Evolutionary conservation across 2,888 invertebrate genomes (phyloP), one percentile per base, ranked within the genome.

Genomic region (Acleris emargana): DNA sequence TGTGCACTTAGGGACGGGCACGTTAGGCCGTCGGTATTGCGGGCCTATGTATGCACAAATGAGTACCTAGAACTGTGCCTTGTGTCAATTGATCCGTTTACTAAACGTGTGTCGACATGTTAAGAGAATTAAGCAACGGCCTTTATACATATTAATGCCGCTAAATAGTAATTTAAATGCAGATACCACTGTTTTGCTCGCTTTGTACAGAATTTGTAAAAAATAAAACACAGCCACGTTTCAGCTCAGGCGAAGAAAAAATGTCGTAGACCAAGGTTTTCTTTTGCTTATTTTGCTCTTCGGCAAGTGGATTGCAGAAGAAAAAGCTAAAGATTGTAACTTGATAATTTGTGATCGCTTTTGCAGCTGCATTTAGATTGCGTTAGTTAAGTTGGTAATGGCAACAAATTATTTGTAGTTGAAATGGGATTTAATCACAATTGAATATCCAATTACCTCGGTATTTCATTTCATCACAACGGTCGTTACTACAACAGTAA

Each of bases 1-100:
- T 89, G 83, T 90, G 90, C 91, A 90, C 91, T 91, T 89, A 89
- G 82, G 76, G 77, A 69, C 68, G 68, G 70, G 73, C 63, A 71
- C 60, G 70, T 64, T 58, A 69, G 68, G 73, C 71, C 76, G 74
- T 74, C 72, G 68, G 75, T 57, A 61, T 60, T 61, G 61, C 66
- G 25, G 47, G 61, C 43, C 60, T 64, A 57, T 55, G 61, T 66
- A 59, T 55, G 57, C 61, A 64, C 28, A 53, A 16, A 20, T 25
- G 54, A 43, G 42, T 50, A 54, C 42, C 64, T 58, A 60, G 54
- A 22, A 55, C 50, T 43, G 55, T 51, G 60, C 60, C 60, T 59
- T 60, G 60, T 60, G 55, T 64, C 64, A 55, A 66, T 60, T 61
- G 61, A 66, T 60, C 66, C 47, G 61, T 47, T 50, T 28, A 32